A percentile compares a stretch with the other conserved stretches of the same genome.
These are phyloP conservation scores for Teleiodes luculella DNA, from an alignment of 2,888 invertebrate genomes.

Conservation along the genomic window DNA sequence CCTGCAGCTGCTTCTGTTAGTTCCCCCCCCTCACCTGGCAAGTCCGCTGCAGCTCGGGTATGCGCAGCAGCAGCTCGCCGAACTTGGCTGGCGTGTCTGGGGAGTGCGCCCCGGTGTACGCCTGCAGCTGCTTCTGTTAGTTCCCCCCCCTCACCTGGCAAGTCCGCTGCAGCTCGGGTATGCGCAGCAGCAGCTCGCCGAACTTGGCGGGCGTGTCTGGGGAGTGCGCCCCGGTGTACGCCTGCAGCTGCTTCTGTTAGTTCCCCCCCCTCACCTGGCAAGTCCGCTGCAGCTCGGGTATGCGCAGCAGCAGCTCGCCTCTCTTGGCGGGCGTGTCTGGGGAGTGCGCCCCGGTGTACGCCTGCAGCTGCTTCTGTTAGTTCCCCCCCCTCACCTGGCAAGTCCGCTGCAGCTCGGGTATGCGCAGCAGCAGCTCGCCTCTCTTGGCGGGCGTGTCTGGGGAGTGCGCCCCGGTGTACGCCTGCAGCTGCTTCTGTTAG, in stretches of 20 bases:
- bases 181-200: slow-evolving; percentile 93
- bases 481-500: too few species aligned
- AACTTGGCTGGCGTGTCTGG: slow-evolving; percentile 96
- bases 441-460: slow-evolving; percentile 96
- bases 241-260: too few species aligned
- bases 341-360: slow-evolving; percentile 94
- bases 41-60: slow-evolving; percentile 96
- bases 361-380: too few species aligned
- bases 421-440: slow-evolving; percentile 93
- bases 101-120: slow-evolving; percentile 94
- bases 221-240: slow-evolving; percentile 94
- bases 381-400: too few species aligned
- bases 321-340: slow-evolving; percentile 96
- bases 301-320: slow-evolving; percentile 93
- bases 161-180: slow-evolving; percentile 96
- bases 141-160: too few species aligned
- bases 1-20: too few species aligned
- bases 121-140: too few species aligned
- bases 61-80: slow-evolving; percentile 93
- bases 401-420: slow-evolving; percentile 96
- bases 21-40: too few species aligned
- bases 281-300: slow-evolving; percentile 96
- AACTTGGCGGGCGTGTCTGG: slow-evolving; percentile 96
- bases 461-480: slow-evolving; percentile 94
- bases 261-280: too few species aligned